Conservation (phyloP, 2,888 invertebrate species). For the Adelphocoris suturalis region DNA sequence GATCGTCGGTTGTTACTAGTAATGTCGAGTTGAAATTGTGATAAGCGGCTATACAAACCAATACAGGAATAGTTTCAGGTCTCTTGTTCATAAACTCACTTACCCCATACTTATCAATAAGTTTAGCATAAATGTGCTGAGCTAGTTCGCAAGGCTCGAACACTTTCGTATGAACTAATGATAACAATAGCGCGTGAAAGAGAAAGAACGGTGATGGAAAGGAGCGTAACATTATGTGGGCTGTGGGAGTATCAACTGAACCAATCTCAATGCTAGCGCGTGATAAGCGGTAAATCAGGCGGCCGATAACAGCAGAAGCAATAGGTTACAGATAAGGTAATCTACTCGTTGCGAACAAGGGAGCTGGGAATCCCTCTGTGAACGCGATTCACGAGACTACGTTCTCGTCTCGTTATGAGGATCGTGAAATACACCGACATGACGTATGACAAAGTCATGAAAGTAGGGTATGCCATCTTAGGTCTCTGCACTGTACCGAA, state of each 20-base stretch:
- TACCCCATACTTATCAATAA: background rate
- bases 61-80: constrained; percentile 1
- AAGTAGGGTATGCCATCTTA: too few species aligned
- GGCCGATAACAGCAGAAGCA: background rate
- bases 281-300: background rate
- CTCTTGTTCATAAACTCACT: constrained; percentile 33
- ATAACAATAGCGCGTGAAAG: background rate
- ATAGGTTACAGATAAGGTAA: background rate
- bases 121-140: constrained; percentile 13
- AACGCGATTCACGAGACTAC: background rate
- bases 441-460: too few species aligned
- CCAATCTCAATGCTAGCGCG: background rate
- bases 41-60: constrained; percentile 40
- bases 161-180: constrained; percentile 9
- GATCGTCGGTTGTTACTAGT: background rate
- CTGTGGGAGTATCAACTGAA: background rate
- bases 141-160: constrained; percentile 29
- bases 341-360: background rate
- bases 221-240: background rate
- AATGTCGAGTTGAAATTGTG: constrained; percentile 29
- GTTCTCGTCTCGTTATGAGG: background rate
- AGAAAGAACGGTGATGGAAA: background rate
- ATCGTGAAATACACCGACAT: too few species aligned
- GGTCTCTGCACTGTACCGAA: too few species aligned
- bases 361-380: background rate